A percentile compares a stretch with the other conserved stretches of the same genome.
phyloP scores from a whole-genome alignment of 1,140 invertebrate genomes.

The Tetragonula clypearis region DNA sequence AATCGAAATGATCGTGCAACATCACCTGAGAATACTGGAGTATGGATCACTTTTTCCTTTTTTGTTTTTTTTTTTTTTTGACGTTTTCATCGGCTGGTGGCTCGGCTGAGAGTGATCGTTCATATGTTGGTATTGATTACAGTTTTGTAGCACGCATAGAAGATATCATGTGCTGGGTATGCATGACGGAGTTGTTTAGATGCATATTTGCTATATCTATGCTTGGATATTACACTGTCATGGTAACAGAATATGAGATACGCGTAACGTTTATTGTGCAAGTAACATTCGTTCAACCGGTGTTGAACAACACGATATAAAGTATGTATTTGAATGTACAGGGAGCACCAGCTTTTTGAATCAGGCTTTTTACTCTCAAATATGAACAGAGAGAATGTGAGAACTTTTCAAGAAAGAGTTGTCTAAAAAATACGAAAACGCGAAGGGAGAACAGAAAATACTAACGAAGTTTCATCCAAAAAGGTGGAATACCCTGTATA shows the following conservation, averaged over 20 bases:
- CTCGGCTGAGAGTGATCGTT: too few relatives aligned
- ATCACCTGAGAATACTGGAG: slow-evolving; percentile 44
- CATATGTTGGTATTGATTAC: slow-evolving; percentile 11
- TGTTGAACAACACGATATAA: neutral
- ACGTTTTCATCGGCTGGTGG: too few relatives aligned
- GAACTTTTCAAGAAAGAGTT: too few relatives aligned
- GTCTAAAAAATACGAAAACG: neutral
- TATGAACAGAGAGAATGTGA: neutral
- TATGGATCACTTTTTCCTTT: too few relatives aligned
- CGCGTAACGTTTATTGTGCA: neutral
- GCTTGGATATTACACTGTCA: slow-evolving; percentile 72
- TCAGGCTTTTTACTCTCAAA: too few relatives aligned
- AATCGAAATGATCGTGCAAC: slow-evolving; percentile 41
- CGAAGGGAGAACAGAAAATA: neutral
- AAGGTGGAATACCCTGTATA: too few relatives aligned
- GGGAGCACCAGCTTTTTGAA: too few relatives aligned
- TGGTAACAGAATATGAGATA: slow-evolving; percentile 51
- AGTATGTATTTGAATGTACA: too few relatives aligned
- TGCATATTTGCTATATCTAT: slow-evolving; percentile 74
- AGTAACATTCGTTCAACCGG: neutral
- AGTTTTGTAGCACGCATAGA: slow-evolving; percentile 70
- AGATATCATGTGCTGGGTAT: slow-evolving; percentile 65
- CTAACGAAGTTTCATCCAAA: too few relatives aligned
- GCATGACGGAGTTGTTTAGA: slow-evolving; percentile 70
- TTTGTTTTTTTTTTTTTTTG: neutral